Evolutionary conservation across 2,888 invertebrate species (phyloP).

Genomic region (Drosophila fulvimacula): DNA sequence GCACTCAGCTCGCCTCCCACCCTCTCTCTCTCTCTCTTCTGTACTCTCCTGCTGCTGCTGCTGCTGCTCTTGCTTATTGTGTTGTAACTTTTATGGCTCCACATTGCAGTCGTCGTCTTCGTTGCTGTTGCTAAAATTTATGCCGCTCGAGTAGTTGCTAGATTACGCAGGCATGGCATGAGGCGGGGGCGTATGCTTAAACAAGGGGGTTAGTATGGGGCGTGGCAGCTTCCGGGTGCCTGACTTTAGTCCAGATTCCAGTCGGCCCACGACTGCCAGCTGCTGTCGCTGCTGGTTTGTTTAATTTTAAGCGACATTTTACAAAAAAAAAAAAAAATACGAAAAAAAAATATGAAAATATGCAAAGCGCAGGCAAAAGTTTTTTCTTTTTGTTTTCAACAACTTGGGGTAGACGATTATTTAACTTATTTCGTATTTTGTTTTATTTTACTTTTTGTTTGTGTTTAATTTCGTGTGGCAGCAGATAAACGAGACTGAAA

Average conservation of each 20-base stretch:
- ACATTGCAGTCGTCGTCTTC: constrained; percentile 56
- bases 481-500: constrained; percentile 51
- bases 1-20: neutral
- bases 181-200: constrained; percentile 13
- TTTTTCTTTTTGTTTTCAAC: constrained; percentile 41
- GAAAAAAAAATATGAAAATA: constrained; percentile 15
- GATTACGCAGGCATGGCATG: constrained; percentile 53
- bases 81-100: constrained; percentile 70
- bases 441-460: constrained; percentile 20
- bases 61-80: constrained; percentile 33
- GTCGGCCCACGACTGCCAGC: constrained; percentile 36
- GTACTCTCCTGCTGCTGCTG: neutral
- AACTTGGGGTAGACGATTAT: constrained; percentile 50
- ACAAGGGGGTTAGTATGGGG: neutral
- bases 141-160: constrained; percentile 73
- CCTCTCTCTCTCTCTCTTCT: neutral
- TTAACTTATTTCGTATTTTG: constrained; percentile 58
- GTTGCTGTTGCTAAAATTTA: constrained; percentile 59
- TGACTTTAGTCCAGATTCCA: constrained; percentile 67
- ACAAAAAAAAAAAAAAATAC: constrained; percentile 14
- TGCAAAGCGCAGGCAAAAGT: constrained; percentile 59
- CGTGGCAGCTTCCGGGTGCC: constrained; percentile 59
- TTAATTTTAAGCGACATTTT: constrained; percentile 72
- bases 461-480: constrained; percentile 50
- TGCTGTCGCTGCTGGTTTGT: constrained; percentile 53